Percentiles rank a stretch among this genome's conserved stretches.
phyloP scores from a whole-genome alignment of 1,140 invertebrate species.

The Sitodiplosis mosellana region DNA sequence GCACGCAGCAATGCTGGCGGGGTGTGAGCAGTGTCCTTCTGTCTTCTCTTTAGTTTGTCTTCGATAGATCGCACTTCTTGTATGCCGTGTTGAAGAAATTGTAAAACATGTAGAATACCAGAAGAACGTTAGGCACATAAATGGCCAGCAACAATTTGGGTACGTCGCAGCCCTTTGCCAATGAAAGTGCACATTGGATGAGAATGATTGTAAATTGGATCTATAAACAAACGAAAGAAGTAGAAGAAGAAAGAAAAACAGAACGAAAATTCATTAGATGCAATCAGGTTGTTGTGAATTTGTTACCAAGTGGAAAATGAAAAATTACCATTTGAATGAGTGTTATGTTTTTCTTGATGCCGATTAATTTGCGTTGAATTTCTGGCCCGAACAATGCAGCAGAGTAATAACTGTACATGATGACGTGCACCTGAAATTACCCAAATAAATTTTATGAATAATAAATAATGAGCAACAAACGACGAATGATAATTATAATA shows the following conservation, averaged over 20 bases:
- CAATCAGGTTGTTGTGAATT: neutral
- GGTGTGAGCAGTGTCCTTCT: neutral
- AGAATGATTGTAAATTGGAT: conserved; percentile 44
- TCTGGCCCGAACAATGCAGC: neutral
- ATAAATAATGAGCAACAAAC: neutral
- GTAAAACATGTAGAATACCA: conserved; percentile 51
- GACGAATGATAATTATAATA: neutral
- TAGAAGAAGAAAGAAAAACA: conserved; percentile 13
- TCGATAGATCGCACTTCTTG: too few relatives aligned
- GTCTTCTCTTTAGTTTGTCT: conserved; percentile 11
- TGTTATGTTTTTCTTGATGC: neutral
- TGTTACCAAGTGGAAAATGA: neutral
- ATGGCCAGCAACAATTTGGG: conserved; percentile 27
- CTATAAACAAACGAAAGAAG: conserved; percentile 19
- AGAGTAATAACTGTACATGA: conserved; percentile 5
- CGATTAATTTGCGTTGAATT: neutral
- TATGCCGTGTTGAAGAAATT: conserved; percentile 43
- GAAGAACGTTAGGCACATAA: conserved; percentile 33
- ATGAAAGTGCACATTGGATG: conserved; percentile 14
- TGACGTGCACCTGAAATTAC: neutral
- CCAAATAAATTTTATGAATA: too few relatives aligned
- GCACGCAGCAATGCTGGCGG: too few relatives aligned
- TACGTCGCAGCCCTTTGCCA: neutral
- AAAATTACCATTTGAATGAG: neutral
- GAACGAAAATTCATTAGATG: conserved; percentile 1